Conservation (phyloP, 1,140 invertebrate species). For the Leptopilina boulardi region DNA sequence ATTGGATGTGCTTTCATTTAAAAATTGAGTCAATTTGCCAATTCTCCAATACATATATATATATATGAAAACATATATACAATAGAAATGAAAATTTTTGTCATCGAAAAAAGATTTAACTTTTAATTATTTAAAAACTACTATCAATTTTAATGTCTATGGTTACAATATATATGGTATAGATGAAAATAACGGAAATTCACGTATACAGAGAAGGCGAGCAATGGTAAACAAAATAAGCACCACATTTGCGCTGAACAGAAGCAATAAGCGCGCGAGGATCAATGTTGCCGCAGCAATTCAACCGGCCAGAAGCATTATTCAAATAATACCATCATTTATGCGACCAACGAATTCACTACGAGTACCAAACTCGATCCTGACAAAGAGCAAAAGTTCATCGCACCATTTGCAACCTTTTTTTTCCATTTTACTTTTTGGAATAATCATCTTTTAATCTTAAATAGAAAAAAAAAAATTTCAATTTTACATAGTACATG, state of each 20-base stretch:
- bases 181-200: slow-evolving; percentile 23
- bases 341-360: slow-evolving; percentile 27
- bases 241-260: slow-evolving; percentile 29
- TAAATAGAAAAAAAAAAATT: background rate
- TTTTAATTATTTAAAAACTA: background rate
- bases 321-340: slow-evolving; percentile 49
- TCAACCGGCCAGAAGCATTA: slow-evolving; percentile 37
- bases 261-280: slow-evolving; percentile 39
- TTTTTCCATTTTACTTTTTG: background rate
- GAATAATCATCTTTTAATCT: background rate
- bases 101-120: background rate
- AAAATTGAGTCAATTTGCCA: background rate
- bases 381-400: slow-evolving; percentile 19
- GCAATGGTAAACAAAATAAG: slow-evolving; percentile 41
- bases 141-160: background rate
- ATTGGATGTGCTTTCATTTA: background rate
- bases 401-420: slow-evolving; percentile 15
- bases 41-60: background rate
- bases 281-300: slow-evolving; percentile 45
- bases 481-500: too few relatives aligned
- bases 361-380: slow-evolving; percentile 22
- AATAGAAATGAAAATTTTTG: background rate
- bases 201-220: slow-evolving; percentile 13
- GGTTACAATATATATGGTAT: background rate
- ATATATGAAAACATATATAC: too few relatives aligned